Evolutionary conservation across 2,888 invertebrate genomes (phyloP), one percentile per base, ranked within the genome.

Genomic region (Epicampocera succincta): DNA sequence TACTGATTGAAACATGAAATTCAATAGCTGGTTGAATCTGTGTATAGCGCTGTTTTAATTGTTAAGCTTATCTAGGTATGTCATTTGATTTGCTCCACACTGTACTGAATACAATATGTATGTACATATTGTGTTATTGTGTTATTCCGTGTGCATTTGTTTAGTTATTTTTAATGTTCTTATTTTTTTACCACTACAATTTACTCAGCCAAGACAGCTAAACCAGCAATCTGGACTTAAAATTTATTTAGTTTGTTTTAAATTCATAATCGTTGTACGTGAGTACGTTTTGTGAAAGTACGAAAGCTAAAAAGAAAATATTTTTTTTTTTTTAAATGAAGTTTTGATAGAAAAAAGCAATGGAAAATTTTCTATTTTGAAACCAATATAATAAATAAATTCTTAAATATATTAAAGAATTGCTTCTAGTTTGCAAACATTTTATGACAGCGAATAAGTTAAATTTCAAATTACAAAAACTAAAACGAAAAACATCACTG

Each of bases 191-290:
- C 44, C 13, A 63, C 58, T 13, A 61, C 46, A 19, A 50, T 80
- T 52, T 60, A 46, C 58, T 75, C 40, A 38, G 19, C 38, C 11
- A 19, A 61, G 6, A 4, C 44, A 54, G 48, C 48, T 44, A 42
- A 66, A 60, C 58, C 44, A 40, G 66, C 71, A 79, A 83, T 77
- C 78, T 74, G 40, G 54, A 71, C 82, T 82, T 69, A 75, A 75
- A 79, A 66, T 54, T 54, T 48, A 75, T 71, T 76, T 60, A 75
- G 74, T 78, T 71, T 58, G 48, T 65, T 80, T 71, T 56, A 54
- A 79, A 80, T 74, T 65, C 46, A 75, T 85, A 84, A 85, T 85
- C 85, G n/a, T n/a, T n/a, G n/a, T n/a, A n/a, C n/a, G n/a, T n/a
- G n/a, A 87, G 87, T 87, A 86, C 76, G 84, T 33, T 33, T 33